Evolutionary conservation across 2,888 invertebrate genomes (phyloP).

Genomic region (Frankliniella fusca): DNA sequence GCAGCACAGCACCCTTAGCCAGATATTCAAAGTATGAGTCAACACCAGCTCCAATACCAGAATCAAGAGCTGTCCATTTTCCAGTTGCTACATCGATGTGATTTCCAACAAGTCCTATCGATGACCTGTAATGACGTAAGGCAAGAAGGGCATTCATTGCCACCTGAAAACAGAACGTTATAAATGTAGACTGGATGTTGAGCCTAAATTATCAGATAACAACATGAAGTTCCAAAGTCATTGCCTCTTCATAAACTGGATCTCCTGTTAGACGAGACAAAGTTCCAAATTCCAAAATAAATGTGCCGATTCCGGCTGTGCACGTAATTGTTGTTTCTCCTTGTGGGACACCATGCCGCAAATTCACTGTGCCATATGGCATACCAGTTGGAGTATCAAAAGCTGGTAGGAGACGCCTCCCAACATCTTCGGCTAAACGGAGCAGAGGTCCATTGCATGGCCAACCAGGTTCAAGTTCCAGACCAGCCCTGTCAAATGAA

Average conservation of each 20-base stretch:
- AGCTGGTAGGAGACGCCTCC: conserved; percentile 81
- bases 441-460: conserved; percentile 95
- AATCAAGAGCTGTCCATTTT: conserved; percentile 95
- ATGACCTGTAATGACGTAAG: conserved; percentile 79
- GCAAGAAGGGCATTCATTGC: conserved; percentile 88
- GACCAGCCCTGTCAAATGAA: conserved; percentile 59
- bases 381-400: conserved; percentile 89
- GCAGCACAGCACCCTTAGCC: conserved; percentile 88
- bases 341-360: conserved; percentile 83
- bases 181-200: conserved; percentile 31
- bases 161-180: conserved; percentile 52
- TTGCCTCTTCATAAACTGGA: conserved; percentile 85
- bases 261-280: conserved; percentile 89
- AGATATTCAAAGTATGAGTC: conserved; percentile 98
- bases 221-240: neutral
- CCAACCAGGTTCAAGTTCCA: conserved; percentile 86
- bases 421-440: conserved; percentile 90
- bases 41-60: conserved; percentile 94
- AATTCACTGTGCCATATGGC: conserved; percentile 97
- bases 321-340: conserved; percentile 96
- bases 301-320: conserved; percentile 97
- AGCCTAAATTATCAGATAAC: neutral
- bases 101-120: conserved; percentile 89
- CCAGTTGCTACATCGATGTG: conserved; percentile 94
- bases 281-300: conserved; percentile 93